A percentile compares a stretch with the other conserved stretches of the same genome.
phyloP scores from a whole-genome alignment of 2,797 vertebrate genomes.

The Eulemur mongoz region DNA sequence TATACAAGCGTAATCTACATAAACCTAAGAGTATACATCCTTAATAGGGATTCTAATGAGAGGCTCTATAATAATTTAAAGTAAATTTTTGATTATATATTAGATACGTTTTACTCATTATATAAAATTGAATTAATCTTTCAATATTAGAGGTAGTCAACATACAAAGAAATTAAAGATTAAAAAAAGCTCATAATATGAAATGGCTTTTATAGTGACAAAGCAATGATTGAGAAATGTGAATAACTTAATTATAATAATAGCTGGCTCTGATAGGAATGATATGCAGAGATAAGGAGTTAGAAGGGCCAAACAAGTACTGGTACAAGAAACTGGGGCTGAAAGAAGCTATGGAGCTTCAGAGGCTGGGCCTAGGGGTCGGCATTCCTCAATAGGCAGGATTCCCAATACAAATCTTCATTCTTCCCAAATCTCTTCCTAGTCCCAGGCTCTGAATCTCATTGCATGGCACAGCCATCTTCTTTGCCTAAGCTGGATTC shows the following conservation, averaged over 20 bases:
- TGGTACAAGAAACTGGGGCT: fast-evolving
- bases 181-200: background rate
- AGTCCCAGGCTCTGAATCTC: background rate
- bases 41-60: slow-evolving; percentile 10
- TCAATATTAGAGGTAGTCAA: background rate
- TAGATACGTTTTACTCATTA: background rate
- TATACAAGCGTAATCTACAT: background rate
- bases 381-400: fast-evolving
- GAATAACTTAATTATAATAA: background rate
- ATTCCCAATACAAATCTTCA: background rate
- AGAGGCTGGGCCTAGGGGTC: background rate
- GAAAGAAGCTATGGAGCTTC: background rate
- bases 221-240: background rate
- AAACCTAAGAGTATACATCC: background rate
- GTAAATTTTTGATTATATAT: background rate
- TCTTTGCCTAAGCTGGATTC: background rate
- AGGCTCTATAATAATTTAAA: background rate
- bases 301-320: background rate
- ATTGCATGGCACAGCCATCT: fast-evolving
- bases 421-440: background rate
- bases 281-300: background rate
- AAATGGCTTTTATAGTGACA: background rate
- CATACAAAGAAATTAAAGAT: background rate
- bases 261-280: background rate
- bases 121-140: slow-evolving; percentile 27